Evolutionary conservation across 2,113 vertebrate species (phyloP).

Genomic region (Motacilla tschutschensis): DNA sequence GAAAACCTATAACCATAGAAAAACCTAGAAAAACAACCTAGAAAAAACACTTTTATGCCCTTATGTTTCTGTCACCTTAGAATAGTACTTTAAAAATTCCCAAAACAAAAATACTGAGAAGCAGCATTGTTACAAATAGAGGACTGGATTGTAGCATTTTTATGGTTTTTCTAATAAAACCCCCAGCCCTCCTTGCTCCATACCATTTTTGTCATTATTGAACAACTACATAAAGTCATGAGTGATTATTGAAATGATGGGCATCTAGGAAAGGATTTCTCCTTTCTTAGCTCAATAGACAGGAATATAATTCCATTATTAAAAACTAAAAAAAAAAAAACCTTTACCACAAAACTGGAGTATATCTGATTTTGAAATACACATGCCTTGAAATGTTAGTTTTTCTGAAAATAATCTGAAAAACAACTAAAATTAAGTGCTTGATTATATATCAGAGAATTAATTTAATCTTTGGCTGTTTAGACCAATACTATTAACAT

Average conservation of each 20-base stretch:
- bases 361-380: not conserved
- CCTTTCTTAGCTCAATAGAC: not conserved
- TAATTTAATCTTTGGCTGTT: not conserved
- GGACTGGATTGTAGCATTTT: not conserved
- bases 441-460: not conserved
- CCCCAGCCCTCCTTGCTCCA: not conserved
- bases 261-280: not conserved
- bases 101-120: not conserved
- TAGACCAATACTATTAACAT: not conserved
- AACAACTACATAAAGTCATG: not conserved
- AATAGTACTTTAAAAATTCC: not conserved
- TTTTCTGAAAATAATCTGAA: not conserved
- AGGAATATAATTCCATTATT: not conserved
- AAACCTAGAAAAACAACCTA: not conserved
- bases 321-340: not conserved
- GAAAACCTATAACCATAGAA: not conserved
- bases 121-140: not conserved
- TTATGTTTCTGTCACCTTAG: not conserved
- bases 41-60: not conserved
- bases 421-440: not conserved
- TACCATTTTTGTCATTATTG: not conserved
- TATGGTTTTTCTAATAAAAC: not conserved
- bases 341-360: not conserved
- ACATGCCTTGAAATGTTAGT: not conserved
- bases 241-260: not conserved